These are phyloP conservation scores for Aegithalos caudatus DNA, from an alignment of 2,113 vertebrate genomes.

Conservation along the genomic window DNA sequence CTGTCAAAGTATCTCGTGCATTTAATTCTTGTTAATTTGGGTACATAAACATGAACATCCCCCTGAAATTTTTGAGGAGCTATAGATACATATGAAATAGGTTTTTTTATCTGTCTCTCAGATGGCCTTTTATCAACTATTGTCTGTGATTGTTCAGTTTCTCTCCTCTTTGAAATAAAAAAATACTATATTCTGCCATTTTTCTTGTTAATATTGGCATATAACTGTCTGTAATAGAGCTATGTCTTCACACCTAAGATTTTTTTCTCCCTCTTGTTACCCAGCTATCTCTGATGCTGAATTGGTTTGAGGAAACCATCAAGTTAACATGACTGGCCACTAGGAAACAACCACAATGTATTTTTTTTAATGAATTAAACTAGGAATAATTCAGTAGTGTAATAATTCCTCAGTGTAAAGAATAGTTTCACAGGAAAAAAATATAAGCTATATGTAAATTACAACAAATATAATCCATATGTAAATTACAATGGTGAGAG, in stretches of 20 bases:
- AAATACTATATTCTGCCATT: not conserved
- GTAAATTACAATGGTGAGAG: not conserved
- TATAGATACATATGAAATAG: not conserved
- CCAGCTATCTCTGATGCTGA: not conserved
- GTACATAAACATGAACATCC: not conserved
- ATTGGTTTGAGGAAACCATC: not conserved
- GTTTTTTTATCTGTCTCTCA: not conserved
- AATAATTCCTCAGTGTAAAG: not conserved
- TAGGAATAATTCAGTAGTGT: not conserved
- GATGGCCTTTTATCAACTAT: not conserved
- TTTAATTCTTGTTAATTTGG: not conserved
- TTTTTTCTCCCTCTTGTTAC: not conserved
- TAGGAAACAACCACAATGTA: not conserved
- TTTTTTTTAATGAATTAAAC: not conserved
- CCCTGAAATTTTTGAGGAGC: not conserved
- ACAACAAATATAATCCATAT: not conserved
- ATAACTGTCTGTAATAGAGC: not conserved
- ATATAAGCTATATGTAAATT: not conserved
- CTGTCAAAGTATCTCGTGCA: not conserved
- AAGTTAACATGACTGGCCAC: not conserved
- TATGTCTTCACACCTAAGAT: not conserved
- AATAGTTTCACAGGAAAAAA: not conserved
- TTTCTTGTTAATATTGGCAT: not conserved
- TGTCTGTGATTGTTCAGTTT: not conserved
- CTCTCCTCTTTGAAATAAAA: not conserved